phyloP scores from a whole-genome alignment of 2,113 vertebrate genomes.

The Sorex araneus region DNA sequence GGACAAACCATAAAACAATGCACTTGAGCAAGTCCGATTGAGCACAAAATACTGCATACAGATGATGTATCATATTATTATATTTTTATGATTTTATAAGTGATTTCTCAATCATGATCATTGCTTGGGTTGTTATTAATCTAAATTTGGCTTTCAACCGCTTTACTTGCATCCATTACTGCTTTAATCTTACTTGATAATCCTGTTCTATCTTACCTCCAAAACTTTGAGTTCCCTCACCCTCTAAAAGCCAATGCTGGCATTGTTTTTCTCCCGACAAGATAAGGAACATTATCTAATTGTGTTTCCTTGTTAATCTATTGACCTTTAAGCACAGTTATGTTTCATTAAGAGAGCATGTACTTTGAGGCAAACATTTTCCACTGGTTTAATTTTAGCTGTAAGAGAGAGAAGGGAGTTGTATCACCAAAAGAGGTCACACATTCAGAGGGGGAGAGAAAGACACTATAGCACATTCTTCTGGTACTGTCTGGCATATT shows the following conservation, averaged over 20 bases:
- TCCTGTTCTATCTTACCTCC: background rate
- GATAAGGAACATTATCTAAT: slow-evolving; percentile 24
- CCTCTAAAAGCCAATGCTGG: background rate
- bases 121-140: background rate
- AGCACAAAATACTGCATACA: background rate
- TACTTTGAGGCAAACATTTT: slow-evolving; percentile 76
- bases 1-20: background rate
- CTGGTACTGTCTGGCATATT: slow-evolving; percentile 32
- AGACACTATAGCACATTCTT: slow-evolving; percentile 55
- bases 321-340: slow-evolving; percentile 72
- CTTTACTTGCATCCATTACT: background rate
- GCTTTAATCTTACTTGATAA: background rate
- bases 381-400: slow-evolving; percentile 82
- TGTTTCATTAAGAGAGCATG: slow-evolving; percentile 66
- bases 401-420: slow-evolving; percentile 43
- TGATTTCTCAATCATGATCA: background rate
- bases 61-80: background rate
- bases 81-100: background rate
- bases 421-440: slow-evolving; percentile 72
- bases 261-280: background rate
- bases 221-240: background rate
- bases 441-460: background rate
- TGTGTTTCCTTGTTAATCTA: slow-evolving; percentile 66
- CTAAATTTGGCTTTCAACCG: background rate
- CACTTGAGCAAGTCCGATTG: background rate